Evolutionary conservation across 2,113 vertebrate species (phyloP), one percentile per base, ranked within the genome.

Genomic region (Atrichornis clamosus): DNA sequence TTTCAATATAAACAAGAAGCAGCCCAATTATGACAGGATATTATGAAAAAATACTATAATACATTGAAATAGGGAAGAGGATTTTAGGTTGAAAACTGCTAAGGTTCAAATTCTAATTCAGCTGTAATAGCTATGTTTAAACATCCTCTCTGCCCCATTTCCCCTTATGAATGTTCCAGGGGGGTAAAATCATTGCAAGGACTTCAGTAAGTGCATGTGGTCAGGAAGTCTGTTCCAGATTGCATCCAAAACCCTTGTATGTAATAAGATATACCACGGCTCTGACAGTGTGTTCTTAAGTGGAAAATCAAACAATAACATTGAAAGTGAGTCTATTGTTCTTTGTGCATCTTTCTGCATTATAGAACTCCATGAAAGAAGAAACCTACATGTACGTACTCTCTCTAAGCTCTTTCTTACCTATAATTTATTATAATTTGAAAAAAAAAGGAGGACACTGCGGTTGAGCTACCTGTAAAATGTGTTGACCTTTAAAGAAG

Each of bases 221-320:
- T 62, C n/a, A 39, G 82, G 78, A 92, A 90, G 49, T 65, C 67
- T 83, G 58, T 68, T 90, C 50, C 60, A 93, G 52, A 58, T 50
- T 65, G 82, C 33, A 60, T 87, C 56, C n/a, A 62, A 86, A 83
- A 92, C 17, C 9, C 23, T 49, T 75, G 3, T 15, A 41, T 72
- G 32, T 75, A 87, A 46, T 62, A 67, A 89, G 60, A 70, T 87
- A 62, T 5, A 53, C 14, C 2, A 0, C 18, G 52, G 64, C 52
- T 87, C 72, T 42, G 42, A 58, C 52, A 64, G 16, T 37, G 27
- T 65, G 32, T 77, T 85, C 59, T 89, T 39, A 65, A 62, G 32
- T 73, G 52, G 63, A 80, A 96, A 81, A 83, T 74, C 32, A 83
- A 80, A n/a, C 42, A 87, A 18, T 86, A 72, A 65, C 50, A 77